A percentile compares a stretch with the other conserved stretches of the same genome.
Evolutionary conservation across 2,888 invertebrate species (phyloP).

Genomic region (Steinernema hermaphroditum): DNA sequence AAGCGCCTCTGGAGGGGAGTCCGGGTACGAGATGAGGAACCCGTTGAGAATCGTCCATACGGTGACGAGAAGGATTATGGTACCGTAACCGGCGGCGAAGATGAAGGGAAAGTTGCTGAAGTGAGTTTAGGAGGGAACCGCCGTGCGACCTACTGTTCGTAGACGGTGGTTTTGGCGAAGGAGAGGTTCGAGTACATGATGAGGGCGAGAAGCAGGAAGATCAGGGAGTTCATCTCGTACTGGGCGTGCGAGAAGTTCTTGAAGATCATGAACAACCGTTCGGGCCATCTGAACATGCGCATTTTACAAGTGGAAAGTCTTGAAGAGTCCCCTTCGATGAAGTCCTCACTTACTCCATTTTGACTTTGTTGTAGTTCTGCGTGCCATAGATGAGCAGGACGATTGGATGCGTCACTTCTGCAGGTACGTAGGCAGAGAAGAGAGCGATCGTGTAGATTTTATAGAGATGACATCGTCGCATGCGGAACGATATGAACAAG

Average conservation of each 20-base stretch:
- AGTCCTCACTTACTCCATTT: not conserved
- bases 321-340: not conserved
- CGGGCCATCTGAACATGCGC: not conserved
- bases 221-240: conserved; percentile 27
- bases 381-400: conserved; percentile 4
- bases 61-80: not conserved
- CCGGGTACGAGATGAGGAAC: not conserved
- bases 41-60: conserved; percentile 6
- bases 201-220: conserved; percentile 10
- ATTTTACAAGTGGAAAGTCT: not conserved
- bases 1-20: too few species aligned
- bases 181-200: conserved; percentile 16
- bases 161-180: not conserved
- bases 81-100: not conserved
- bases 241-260: conserved; percentile 15
- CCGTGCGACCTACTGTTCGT: not conserved
- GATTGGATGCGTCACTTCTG: not conserved
- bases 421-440: conserved; percentile 17
- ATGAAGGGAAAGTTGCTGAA: conserved; percentile 11
- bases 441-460: conserved; percentile 24
- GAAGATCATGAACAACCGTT: conserved; percentile 8
- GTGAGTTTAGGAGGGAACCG: not conserved
- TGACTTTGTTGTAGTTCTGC: not conserved
- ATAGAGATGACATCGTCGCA: not conserved
- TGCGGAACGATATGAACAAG: not conserved